Evolutionary conservation across 2,797 vertebrate genomes (phyloP).

Genomic region (Sebastes hopkinsi): DNA sequence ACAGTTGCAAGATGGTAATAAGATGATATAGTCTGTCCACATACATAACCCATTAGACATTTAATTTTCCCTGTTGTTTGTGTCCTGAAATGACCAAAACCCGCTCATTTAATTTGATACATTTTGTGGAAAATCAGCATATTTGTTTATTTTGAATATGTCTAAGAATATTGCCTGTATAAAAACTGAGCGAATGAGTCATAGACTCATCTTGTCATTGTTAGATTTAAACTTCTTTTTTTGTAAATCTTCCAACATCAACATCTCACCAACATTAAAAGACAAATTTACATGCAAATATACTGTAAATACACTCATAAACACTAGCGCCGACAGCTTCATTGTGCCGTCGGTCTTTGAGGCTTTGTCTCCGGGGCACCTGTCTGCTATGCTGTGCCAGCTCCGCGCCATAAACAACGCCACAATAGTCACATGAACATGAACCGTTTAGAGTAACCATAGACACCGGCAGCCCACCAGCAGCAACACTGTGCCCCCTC

Average conservation of each 20-base stretch:
- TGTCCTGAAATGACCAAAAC: neutral
- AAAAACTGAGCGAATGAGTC: neutral
- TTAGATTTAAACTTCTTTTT: neutral
- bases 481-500: constrained; percentile 35
- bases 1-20: neutral
- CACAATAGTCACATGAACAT: constrained; percentile 28
- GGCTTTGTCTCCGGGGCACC: constrained; percentile 54
- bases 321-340: constrained; percentile 33
- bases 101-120: neutral
- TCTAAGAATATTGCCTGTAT: neutral
- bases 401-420: constrained; percentile 31
- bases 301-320: neutral
- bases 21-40: neutral
- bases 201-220: neutral
- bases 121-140: neutral
- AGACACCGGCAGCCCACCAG: constrained; percentile 58
- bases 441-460: constrained; percentile 60
- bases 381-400: constrained; percentile 43
- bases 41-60: neutral
- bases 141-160: neutral
- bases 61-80: neutral
- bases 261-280: neutral
- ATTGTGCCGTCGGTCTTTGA: constrained; percentile 41
- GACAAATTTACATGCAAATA: constrained; percentile 12
- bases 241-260: no score